phyloP scores from a whole-genome alignment of 2,797 vertebrate genomes.

The Acanthiza pusilla region DNA sequence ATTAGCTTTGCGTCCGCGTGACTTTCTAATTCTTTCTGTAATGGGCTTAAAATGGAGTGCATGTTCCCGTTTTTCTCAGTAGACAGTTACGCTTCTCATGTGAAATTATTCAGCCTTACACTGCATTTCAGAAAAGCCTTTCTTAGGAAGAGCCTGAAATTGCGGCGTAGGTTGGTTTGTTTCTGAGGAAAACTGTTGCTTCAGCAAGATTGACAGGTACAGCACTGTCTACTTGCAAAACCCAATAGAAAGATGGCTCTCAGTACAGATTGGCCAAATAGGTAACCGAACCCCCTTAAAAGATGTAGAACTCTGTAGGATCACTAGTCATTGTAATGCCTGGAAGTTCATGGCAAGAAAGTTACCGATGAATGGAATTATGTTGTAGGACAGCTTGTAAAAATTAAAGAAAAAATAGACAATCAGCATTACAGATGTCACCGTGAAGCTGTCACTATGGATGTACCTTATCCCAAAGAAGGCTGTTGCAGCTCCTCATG shows the following conservation, averaged over 20 bases:
- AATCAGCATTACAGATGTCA: background rate
- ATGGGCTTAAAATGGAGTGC: conserved; percentile 36
- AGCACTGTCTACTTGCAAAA: background rate
- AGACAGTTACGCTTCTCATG: conserved; percentile 18
- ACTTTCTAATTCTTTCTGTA: conserved; percentile 40
- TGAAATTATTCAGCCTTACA: background rate
- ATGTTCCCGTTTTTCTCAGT: conserved; percentile 41
- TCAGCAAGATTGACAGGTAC: background rate
- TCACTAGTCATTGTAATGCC: background rate
- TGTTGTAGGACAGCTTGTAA: background rate
- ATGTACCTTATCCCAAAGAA: background rate
- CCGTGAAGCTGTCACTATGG: background rate
- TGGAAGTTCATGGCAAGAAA: background rate
- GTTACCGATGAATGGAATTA: background rate
- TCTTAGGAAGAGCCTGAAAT: background rate
- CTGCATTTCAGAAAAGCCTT: background rate
- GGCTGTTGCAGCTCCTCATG: background rate
- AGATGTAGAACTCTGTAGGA: background rate
- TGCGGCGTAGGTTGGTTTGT: background rate
- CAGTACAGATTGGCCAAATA: background rate
- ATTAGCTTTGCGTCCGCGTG: background rate
- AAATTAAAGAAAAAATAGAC: background rate
- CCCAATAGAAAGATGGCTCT: background rate
- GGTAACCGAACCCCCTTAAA: background rate
- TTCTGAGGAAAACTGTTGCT: background rate